Base-by-base conservation (phyloP, 2,888 invertebrate genomes). In the Cantharis nigra region DNA sequence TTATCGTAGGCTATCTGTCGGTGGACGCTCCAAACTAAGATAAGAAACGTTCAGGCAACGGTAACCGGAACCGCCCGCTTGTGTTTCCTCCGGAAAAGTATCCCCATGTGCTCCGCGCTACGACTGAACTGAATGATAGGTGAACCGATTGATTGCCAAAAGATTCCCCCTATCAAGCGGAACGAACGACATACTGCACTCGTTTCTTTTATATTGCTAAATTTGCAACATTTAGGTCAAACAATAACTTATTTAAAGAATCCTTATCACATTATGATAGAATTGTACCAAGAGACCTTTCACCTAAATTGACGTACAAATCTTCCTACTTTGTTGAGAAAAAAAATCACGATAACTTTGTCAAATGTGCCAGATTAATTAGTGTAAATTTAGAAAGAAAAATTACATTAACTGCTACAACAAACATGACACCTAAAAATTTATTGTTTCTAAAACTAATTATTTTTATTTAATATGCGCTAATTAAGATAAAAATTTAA, bases 1-100 rank as follows among this genome's bases (percentile, higher is more conserved):
- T 72, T 81, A 77, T 81, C 83, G 83, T 80, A 80, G 85, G 85
- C 82, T 83, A 85, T 85, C 85, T 85, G 81, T 83, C 82, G 84
- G 84, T 80, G 84, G 84, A 83, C 83, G 80, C 83, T 80, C 73
- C 81, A 84, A 84, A 79, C 80, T 76, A 20, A 82, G 84, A 84
- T 84, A 84, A 84, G 83, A 76, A 80, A 81, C 79, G 80, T 81
- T 79, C 79, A 81, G 83, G 82, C 81, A 83, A 82, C 84, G 84
- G 84, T 84, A 84, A 85, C 79, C 83, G 83, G 84, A 85, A 84
- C 82, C 83, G 81, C 82, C 83, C 84, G 83, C 84, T 83, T 83
- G 82, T 82, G 84, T 82, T 84, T 85, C 85, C 83, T 81, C 79
- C 82, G 83, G 82, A 83, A 83, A 74, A 78, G 77, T 78, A 78